phyloP scores from a whole-genome alignment of 2,888 invertebrate species.

The Drosophila meridiana region DNA sequence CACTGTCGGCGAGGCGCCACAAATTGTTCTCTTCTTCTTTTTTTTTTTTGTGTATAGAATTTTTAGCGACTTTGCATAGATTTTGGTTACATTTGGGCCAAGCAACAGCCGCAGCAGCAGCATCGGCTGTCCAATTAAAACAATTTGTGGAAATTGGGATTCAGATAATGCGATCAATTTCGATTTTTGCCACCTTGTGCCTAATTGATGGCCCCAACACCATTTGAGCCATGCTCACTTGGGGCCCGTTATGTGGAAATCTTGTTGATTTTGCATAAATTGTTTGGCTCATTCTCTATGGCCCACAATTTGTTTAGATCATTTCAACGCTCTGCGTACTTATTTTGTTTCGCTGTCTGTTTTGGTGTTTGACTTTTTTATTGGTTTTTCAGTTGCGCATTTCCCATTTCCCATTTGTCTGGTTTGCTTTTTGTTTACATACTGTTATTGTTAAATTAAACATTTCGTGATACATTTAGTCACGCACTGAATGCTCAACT shows the following conservation, averaged over 20 bases:
- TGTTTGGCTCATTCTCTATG: slow-evolving; percentile 10
- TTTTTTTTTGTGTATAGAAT: slow-evolving; percentile 1
- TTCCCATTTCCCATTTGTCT: slow-evolving; percentile 66
- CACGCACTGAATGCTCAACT: slow-evolving; percentile 32
- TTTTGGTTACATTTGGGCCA: slow-evolving; percentile 21
- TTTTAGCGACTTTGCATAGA: slow-evolving; percentile 48
- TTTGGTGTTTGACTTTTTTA: slow-evolving; percentile 68
- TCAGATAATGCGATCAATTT: slow-evolving; percentile 54
- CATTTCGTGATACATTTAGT: slow-evolving; percentile 45
- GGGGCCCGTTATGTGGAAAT: slow-evolving; percentile 40
- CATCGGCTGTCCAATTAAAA: slow-evolving; percentile 30
- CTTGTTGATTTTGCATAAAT: slow-evolving; percentile 69
- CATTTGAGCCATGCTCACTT: slow-evolving; percentile 38
- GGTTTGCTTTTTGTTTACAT: slow-evolving; percentile 40
- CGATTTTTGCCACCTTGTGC: slow-evolving; percentile 57
- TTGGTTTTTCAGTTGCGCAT: slow-evolving; percentile 74
- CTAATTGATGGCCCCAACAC: slow-evolving; percentile 48
- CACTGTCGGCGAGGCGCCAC: slow-evolving; percentile 29
- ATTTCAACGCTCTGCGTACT: slow-evolving; percentile 32
- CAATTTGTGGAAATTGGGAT: slow-evolving; percentile 29
- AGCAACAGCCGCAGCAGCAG: slow-evolving; percentile 3
- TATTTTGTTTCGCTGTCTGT: slow-evolving; percentile 45
- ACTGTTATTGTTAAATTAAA: slow-evolving; percentile 59
- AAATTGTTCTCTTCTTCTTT: not conserved
- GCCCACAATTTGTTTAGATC: slow-evolving; percentile 49